Base-by-base conservation (phyloP, 2,113 vertebrate genomes). In the Scytalopus superciliaris region DNA sequence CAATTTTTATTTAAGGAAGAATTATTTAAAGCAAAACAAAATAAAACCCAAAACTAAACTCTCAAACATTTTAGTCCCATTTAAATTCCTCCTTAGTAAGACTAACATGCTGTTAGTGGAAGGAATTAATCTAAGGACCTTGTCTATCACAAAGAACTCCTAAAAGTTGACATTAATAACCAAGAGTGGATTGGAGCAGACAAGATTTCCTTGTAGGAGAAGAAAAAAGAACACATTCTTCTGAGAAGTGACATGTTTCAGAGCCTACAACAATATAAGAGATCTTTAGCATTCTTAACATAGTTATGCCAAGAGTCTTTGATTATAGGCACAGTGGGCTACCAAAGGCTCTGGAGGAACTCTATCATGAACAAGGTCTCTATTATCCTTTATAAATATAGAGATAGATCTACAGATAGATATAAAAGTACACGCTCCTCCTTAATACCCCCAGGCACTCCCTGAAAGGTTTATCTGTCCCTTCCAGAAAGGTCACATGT, bases 101-200 rank as follows among this genome's bases (percentile, higher is more conserved):
- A 94, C 45, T n/a, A 74, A 30, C 50, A 72, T 74, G 50, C 37
- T 80, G 21, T 25, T 91, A 31, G 44, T 80, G 74, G 89, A 87
- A 95, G 70, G 86, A 80, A 87, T 90, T 94, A 52, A 94, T 93
- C 94, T 76, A 85, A 96, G 68, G 22, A 82, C 52, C 55, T 72
- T 92, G 64, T 37, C 39, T 94, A 95, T 78, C 82, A 69, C 49
- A 84, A 73, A 84, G 18, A 64, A 66, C 78, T 87, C 56, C 60
- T 93, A 60, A 89, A 93, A 91, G 45, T 91, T 90, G 84, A 50
- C 73, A 69, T 90, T 93, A 97, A 94, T 91, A 96, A 86, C 27
- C 44, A 62, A 31, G 96, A 94, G 59, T 77, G 75, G 77, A 92
- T 85, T 86, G 59, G 59, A 96, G 62, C 44, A 88, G 91, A 94